These are phyloP conservation scores for Stigmatopora nigra DNA, from an alignment of 2,113 vertebrate genomes.

Conservation along the genomic window DNA sequence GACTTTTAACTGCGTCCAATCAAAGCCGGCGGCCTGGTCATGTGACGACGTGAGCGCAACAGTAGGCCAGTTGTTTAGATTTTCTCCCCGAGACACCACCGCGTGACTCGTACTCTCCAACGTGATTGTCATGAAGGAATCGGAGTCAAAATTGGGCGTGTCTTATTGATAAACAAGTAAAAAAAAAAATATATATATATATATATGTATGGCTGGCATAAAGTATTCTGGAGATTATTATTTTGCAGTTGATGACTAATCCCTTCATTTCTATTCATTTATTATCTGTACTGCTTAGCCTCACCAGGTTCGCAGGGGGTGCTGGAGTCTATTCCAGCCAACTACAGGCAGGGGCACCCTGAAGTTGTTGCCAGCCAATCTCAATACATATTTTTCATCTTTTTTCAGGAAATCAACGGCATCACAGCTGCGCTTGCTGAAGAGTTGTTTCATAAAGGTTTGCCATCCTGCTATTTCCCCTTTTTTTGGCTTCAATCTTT, in stretches of 20 bases:
- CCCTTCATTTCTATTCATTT: too few species aligned
- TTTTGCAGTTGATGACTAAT: too few species aligned
- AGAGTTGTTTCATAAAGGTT: constrained; percentile 93
- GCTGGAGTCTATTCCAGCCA: too few species aligned
- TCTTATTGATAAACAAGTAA: too few species aligned
- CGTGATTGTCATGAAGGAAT: not conserved
- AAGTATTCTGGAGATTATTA: too few species aligned
- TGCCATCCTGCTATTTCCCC: not conserved
- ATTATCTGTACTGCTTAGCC: too few species aligned
- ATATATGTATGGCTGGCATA: too few species aligned
- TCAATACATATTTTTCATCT: not conserved
- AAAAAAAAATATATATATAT: too few species aligned
- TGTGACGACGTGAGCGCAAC: constrained; percentile 5
- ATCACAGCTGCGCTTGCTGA: constrained; percentile 89
- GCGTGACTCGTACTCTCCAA: constrained; percentile 13
- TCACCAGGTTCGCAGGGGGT: too few species aligned
- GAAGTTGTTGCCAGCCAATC: too few species aligned
- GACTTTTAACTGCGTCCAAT: not conserved
- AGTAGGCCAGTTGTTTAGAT: constrained; percentile 18
- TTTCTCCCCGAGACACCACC: constrained; percentile 4
- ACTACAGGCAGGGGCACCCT: too few species aligned
- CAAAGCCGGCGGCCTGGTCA: constrained; percentile 11
- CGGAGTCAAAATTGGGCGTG: too few species aligned
- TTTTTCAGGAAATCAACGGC: constrained; percentile 85
- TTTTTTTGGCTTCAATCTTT: not conserved